phyloP scores from a whole-genome alignment of 2,797 vertebrate genomes.

The Meriones psammophilus region DNA sequence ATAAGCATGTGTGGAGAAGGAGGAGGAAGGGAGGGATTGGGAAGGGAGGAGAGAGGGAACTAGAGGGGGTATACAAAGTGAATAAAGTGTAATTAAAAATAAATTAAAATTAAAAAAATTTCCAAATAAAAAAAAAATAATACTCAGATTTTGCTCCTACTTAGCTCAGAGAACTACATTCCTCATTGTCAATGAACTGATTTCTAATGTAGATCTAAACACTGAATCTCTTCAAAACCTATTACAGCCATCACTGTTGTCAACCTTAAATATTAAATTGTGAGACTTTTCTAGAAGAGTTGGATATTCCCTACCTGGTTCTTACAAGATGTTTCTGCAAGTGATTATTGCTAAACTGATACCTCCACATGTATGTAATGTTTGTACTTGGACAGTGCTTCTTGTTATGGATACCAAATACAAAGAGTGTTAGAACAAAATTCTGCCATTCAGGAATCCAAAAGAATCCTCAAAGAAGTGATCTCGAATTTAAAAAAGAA shows the following conservation, averaged over 20 bases:
- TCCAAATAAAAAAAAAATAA: slow-evolving; percentile 36
- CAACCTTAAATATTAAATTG: neutral
- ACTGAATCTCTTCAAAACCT: neutral
- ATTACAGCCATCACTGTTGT: neutral
- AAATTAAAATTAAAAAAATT: neutral
- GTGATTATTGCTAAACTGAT: neutral
- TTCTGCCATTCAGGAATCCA: neutral
- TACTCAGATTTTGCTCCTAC: neutral
- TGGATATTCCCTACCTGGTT: neutral
- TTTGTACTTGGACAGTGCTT: neutral
- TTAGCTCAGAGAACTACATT: neutral
- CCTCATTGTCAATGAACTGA: neutral
- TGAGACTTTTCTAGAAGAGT: neutral
- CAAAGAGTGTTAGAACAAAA: neutral
- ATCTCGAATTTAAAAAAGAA: neutral
- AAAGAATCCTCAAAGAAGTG: neutral
- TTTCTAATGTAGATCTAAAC: neutral
- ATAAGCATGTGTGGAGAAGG: neutral
- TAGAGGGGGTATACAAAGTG: too few species aligned
- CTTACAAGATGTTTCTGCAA: neutral
- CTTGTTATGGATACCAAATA: neutral
- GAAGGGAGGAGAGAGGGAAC: too few species aligned
- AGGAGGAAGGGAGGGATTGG: too few species aligned
- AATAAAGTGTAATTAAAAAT: too few species aligned
- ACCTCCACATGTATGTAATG: neutral